phyloP scores from a whole-genome alignment of 2,888 invertebrate genomes.

The Lasioglossum marginatum region DNA sequence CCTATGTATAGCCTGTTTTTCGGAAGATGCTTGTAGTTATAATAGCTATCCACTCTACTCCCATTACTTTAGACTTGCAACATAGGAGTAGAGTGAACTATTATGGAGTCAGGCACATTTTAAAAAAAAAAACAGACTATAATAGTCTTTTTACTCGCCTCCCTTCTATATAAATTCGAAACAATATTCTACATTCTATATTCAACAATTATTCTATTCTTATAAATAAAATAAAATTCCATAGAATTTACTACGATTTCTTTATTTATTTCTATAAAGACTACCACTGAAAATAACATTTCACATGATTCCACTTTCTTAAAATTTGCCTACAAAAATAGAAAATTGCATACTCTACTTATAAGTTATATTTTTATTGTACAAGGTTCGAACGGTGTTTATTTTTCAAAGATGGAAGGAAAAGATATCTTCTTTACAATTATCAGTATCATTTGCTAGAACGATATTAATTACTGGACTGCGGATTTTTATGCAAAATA shows the following conservation, averaged over 20 bases:
- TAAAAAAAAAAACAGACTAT: neutral
- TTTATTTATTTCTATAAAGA: too few relatives aligned
- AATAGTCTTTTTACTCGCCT: neutral
- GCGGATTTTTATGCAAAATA: too few relatives aligned
- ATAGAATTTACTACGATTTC: too few relatives aligned
- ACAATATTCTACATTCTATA: too few relatives aligned
- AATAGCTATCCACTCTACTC: too few relatives aligned
- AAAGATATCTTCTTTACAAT: neutral
- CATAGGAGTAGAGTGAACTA: neutral
- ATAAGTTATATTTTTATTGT: neutral
- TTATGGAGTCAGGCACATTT: neutral
- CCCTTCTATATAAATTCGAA: neutral
- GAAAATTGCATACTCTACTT: too few relatives aligned
- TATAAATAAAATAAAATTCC: too few relatives aligned
- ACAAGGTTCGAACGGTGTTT: neutral
- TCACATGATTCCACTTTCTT: too few relatives aligned
- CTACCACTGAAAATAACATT: too few relatives aligned
- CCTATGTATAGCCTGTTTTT: neutral
- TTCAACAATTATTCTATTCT: neutral
- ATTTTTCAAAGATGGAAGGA: neutral
- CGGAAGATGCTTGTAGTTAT: neutral
- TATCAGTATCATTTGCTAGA: neutral
- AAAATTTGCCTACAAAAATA: too few relatives aligned
- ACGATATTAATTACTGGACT: too few relatives aligned
- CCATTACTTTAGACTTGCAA: neutral